Evolutionary conservation across 2,797 vertebrate species (phyloP), one percentile per base, ranked within the genome.

Genomic region (Hafferia zeledoni): DNA sequence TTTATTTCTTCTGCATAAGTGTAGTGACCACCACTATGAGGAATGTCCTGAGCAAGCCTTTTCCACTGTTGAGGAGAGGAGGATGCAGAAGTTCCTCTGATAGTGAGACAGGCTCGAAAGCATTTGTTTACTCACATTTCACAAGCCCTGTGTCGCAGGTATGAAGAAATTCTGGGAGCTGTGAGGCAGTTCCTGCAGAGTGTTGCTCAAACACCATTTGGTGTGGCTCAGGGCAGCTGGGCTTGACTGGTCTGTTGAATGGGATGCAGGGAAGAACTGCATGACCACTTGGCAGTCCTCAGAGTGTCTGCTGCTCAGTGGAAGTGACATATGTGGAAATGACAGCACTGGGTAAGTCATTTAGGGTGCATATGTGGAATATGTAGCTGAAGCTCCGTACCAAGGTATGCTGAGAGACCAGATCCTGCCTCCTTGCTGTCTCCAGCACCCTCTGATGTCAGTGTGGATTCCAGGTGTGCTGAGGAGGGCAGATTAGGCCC

Each of bases 41-140:
- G 50, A 83, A 59, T 80, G 69, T 83, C 68, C 53, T 64, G 75
- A 85, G 35, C 46, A 41, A 76, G 46, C n/a, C 46, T 95, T 77
- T 93, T 49, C 37, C 0, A 1, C 30, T 83, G n/a, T 24, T 10
- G 2, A 33, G 30, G 25, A 72, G n/a, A 65, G 39, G 56, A 87
- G 57, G 31, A 68, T 64, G 27, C 17, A 13, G 41, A 56, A 37
- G 53, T 65, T 89, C 44, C 75, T 76, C 13, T 90, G 25, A 8
- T 5, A 35, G n/a, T 27, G 46, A 60, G 43, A 49, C 18, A 70
- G 59, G 23, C 63, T 69, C 41, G 25, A 50, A 87, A 17, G 59
- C 41, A 49, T 78, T 85, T 82, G 24, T 74, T 43, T 68, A 0
- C 18, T 82, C 16, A 37, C 17, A 43, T 93, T 90, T 92, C 78